phyloP scores from a whole-genome alignment of 2,888 invertebrate species.

The Leptura quadrifasciata region DNA sequence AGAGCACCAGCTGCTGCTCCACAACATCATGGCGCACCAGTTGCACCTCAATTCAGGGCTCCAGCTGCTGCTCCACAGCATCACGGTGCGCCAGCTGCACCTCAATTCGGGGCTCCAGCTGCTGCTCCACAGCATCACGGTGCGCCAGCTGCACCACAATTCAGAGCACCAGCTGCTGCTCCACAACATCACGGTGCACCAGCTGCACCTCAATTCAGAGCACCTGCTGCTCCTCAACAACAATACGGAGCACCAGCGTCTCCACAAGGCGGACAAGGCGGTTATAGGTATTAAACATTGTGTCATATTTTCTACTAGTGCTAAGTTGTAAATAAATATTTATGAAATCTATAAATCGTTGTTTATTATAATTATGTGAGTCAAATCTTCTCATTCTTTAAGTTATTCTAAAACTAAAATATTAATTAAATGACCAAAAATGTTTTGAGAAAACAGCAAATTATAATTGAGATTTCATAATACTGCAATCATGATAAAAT shows the following conservation, averaged over 20 bases:
- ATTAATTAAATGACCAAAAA: too few species aligned
- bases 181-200: slow-evolving; percentile 17
- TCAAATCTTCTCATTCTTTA: too few species aligned
- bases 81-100: neutral
- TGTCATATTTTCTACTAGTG: neutral
- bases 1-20: slow-evolving; percentile 18
- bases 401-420: too few species aligned
- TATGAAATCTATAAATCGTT: slow-evolving; percentile 18
- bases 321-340: slow-evolving; percentile 31
- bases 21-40: slow-evolving; percentile 18
- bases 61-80: neutral
- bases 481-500: too few species aligned
- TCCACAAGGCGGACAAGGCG: slow-evolving; percentile 26
- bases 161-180: slow-evolving; percentile 17
- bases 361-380: slow-evolving; percentile 1
- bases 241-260: slow-evolving; percentile 1
- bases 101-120: slow-evolving; percentile 12
- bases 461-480: too few species aligned
- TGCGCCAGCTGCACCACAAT: neutral
- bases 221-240: slow-evolving; percentile 4
- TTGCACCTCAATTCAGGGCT: neutral
- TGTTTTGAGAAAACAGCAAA: too few species aligned
- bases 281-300: slow-evolving; percentile 24
- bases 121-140: neutral
- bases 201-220: slow-evolving; percentile 13